phyloP scores from a whole-genome alignment of 2,888 invertebrate genomes.

The Eupithecia pulchellata region DNA sequence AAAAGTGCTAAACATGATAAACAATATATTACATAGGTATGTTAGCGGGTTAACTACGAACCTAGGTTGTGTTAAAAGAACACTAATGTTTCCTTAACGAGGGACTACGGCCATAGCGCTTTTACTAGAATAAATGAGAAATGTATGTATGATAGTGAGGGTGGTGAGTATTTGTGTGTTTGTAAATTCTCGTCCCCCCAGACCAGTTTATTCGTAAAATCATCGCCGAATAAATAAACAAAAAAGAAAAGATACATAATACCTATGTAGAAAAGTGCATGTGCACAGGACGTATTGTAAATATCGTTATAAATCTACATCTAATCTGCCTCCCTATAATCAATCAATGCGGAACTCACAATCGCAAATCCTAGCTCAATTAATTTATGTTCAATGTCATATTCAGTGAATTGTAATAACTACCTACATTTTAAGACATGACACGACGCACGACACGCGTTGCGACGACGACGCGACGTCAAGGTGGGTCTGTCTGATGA shows the following conservation, averaged over 20 bases:
- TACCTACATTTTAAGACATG: background rate
- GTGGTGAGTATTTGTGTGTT: no score
- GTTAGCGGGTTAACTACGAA: no score
- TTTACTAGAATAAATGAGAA: no score
- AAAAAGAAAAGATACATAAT: no score
- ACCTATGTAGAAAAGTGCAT: background rate
- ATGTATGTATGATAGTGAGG: no score
- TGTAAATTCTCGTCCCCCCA: no score
- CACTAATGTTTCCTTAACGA: no score
- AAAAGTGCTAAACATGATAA: background rate
- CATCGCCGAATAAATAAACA: no score
- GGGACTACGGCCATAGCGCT: no score
- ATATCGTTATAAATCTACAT: background rate
- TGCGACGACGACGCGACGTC: constrained; percentile 6
- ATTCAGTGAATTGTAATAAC: constrained; percentile 5
- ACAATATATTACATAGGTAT: no score
- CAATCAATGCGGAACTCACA: background rate
- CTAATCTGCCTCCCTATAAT: background rate
- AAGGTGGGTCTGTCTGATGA: constrained; percentile 22
- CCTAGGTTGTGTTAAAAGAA: no score
- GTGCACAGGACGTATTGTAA: background rate
- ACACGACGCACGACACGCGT: background rate
- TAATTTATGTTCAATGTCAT: constrained; percentile 12
- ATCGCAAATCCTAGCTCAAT: constrained; percentile 3
- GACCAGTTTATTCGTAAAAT: no score